phyloP scores from a whole-genome alignment of 2,888 invertebrate genomes.

The Hoplodrina blanda region DNA sequence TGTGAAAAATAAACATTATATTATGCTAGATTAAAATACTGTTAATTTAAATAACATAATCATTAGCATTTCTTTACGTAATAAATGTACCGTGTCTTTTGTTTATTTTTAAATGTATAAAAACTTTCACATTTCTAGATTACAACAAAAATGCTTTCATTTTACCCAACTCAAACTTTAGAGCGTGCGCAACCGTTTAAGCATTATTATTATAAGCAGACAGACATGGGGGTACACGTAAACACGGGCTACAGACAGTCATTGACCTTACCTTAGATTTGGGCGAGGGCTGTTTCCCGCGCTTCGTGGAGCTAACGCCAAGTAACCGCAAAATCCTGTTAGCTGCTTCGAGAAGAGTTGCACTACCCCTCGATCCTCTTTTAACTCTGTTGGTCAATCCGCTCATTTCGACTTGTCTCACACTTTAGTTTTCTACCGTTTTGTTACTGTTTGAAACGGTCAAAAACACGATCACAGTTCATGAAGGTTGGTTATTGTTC shows the following conservation, averaged over 20 bases:
- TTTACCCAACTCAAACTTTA: background rate
- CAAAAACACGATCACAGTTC: constrained; percentile 85
- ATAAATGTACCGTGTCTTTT: background rate
- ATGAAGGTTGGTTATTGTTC: constrained; percentile 75
- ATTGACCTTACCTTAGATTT: constrained; percentile 90
- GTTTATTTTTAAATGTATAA: background rate
- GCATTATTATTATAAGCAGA: constrained; percentile 19
- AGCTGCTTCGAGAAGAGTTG: constrained; percentile 89
- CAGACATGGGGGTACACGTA: constrained; percentile 68
- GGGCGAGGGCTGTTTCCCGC: constrained; percentile 90
- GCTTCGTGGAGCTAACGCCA: constrained; percentile 89
- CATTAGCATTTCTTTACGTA: background rate
- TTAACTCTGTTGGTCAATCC: constrained; percentile 90
- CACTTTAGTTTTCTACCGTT: constrained; percentile 80
- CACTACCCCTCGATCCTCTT: constrained; percentile 90
- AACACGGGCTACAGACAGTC: constrained; percentile 76
- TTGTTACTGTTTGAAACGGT: constrained; percentile 83
- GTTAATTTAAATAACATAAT: background rate
- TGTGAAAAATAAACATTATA: background rate
- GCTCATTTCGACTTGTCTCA: constrained; percentile 89
- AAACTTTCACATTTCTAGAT: constrained; percentile 4
- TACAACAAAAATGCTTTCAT: constrained; percentile 5
- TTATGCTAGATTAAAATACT: background rate
- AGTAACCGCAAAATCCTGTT: constrained; percentile 90
- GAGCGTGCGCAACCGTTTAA: constrained; percentile 12